Conservation (phyloP, 2,113 vertebrate species). For the Aptenodytes forsteri region DNA sequence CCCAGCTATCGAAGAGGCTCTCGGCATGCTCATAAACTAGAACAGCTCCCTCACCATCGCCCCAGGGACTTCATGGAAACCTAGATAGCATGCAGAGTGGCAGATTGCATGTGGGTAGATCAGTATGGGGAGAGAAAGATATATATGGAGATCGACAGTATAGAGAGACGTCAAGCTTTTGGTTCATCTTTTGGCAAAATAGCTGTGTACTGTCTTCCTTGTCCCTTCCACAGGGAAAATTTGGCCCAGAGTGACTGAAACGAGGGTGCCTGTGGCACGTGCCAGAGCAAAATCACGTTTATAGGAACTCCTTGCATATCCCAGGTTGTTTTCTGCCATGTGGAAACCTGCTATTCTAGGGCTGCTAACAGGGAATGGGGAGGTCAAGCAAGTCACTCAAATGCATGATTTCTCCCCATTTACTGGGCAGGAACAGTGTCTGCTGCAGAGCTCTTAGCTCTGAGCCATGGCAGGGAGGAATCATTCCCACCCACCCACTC, state of each 20-base stretch:
- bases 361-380: not conserved
- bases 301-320: accelerated
- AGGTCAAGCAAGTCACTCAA: not conserved
- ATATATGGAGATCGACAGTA: not conserved
- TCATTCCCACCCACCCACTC: not conserved
- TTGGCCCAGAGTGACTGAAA: not conserved
- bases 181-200: not conserved
- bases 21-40: not conserved
- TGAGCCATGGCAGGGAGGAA: not conserved
- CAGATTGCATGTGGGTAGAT: constrained; percentile 57
- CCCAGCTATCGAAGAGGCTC: not conserved
- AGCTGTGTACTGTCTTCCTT: not conserved
- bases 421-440: not conserved
- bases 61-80: not conserved
- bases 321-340: not conserved
- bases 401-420: not conserved
- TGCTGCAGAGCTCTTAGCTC: not conserved
- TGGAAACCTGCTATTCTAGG: not conserved
- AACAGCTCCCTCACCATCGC: not conserved
- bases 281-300: not conserved
- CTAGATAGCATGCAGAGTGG: not conserved
- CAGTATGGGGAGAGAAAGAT: not conserved
- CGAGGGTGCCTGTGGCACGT: accelerated
- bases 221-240: not conserved
- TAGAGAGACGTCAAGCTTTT: not conserved